phyloP scores from a whole-genome alignment of 1,140 invertebrate genomes.

The Aculops lycopersici region DNA sequence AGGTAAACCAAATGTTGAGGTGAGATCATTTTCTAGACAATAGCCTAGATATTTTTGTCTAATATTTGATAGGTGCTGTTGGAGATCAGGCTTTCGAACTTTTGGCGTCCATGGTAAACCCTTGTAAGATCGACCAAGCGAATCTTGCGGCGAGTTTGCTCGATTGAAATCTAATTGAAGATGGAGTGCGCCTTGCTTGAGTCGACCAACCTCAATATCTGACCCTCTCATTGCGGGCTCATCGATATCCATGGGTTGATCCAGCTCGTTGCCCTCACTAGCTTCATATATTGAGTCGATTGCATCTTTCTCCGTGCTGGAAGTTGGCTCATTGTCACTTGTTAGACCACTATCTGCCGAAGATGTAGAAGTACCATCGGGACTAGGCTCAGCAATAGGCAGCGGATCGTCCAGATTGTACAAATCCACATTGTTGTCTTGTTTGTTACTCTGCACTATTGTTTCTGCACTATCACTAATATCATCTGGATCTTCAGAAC shows the following conservation, averaged over 20 bases:
- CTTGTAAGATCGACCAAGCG: no score
- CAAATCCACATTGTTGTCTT: neutral
- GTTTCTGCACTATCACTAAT: neutral
- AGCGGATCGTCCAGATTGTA: neutral
- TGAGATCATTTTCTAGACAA: constrained; percentile 32
- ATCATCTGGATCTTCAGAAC: neutral
- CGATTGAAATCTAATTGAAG: no score
- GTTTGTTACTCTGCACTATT: neutral
- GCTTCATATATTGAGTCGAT: neutral
- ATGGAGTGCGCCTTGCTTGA: no score
- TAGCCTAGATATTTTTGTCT: constrained; percentile 82
- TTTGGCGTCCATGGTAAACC: constrained; percentile 74
- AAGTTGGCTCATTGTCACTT: no score
- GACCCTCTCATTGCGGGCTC: neutral
- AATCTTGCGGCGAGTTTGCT: no score
- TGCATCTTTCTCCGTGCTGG: constrained; percentile 12
- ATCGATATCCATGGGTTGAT: neutral
- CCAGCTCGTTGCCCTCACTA: neutral
- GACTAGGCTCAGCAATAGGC: neutral
- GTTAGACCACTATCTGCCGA: neutral
- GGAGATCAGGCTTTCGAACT: constrained; percentile 69
- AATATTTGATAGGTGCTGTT: constrained; percentile 58
- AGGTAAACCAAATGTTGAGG: constrained; percentile 61
- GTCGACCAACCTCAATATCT: no score
- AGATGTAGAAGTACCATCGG: neutral